phyloP scores from a whole-genome alignment of 35 echinoderm and acorn worm genomes.

The Ophiothrix spiculata region DNA sequence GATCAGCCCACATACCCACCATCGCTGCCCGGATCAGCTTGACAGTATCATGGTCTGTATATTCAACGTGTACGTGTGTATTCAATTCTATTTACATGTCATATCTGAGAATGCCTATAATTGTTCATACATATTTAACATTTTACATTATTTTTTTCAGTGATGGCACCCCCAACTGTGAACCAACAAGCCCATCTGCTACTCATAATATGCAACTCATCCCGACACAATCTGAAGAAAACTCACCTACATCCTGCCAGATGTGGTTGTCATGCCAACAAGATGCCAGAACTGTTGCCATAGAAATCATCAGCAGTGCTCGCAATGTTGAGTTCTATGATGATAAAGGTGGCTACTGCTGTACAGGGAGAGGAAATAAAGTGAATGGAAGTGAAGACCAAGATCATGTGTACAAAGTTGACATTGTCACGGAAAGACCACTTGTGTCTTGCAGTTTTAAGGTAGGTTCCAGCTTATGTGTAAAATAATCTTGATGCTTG shows the following conservation, averaged over 20 bases:
- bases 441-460: constrained; percentile 16
- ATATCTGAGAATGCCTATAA: too few species aligned
- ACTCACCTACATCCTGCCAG: neutral
- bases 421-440: neutral
- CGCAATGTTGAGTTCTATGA: constrained; percentile 27
- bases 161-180: neutral
- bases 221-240: constrained; percentile 9
- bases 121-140: too few species aligned
- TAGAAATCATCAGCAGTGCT: constrained; percentile 31
- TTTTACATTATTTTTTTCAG: too few species aligned
- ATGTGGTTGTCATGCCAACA: constrained; percentile 10
- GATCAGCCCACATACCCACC: too few species aligned
- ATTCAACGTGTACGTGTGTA: too few species aligned
- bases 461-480: too few species aligned
- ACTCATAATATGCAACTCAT: neutral
- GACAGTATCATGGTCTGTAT: too few species aligned
- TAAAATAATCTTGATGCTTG: too few species aligned
- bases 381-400: neutral
- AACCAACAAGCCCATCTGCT: neutral
- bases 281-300: neutral
- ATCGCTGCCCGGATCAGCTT: too few species aligned
- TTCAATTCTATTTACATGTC: too few species aligned
- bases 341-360: constrained; percentile 8
- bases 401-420: neutral
- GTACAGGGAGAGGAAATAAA: constrained; percentile 17